phyloP scores from a whole-genome alignment of 2,888 invertebrate genomes.

The Drepanosiphum platanoidis region DNA sequence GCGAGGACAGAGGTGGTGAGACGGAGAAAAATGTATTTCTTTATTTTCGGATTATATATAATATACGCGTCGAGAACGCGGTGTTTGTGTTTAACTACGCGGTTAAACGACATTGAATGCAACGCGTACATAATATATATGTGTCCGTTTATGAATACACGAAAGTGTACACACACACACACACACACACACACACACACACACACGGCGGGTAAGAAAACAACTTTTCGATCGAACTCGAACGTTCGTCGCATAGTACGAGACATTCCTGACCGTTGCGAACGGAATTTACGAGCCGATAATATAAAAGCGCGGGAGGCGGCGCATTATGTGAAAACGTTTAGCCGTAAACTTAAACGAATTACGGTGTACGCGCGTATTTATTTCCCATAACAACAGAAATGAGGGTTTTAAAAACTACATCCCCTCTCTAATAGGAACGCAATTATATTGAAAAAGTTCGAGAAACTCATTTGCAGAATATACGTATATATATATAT shows the following conservation, averaged over 20 bases:
- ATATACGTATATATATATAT: background rate
- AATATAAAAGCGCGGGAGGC: background rate
- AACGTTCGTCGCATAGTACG: background rate
- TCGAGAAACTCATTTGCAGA: background rate
- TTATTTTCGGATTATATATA: background rate
- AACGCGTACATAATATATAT: background rate
- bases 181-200: background rate
- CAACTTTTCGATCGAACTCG: background rate
- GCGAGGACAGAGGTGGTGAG: background rate
- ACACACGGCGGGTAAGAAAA: background rate
- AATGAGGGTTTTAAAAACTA: constrained; percentile 1
- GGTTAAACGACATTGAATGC: constrained; percentile 4
- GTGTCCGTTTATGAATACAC: background rate
- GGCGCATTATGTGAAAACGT: constrained; percentile 15
- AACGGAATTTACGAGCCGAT: constrained; percentile 17
- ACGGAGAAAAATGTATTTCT: background rate
- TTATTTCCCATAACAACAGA: background rate
- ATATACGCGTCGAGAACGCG: background rate
- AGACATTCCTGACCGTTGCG: constrained; percentile 13
- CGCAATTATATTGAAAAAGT: constrained; percentile 9
- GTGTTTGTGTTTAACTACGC: constrained; percentile 7
- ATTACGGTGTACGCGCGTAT: background rate
- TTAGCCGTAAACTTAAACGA: background rate
- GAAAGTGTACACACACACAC: background rate
- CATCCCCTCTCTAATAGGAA: background rate